phyloP scores from a whole-genome alignment of 2,797 vertebrate genomes.

The Chelidonichthys spinosus region DNA sequence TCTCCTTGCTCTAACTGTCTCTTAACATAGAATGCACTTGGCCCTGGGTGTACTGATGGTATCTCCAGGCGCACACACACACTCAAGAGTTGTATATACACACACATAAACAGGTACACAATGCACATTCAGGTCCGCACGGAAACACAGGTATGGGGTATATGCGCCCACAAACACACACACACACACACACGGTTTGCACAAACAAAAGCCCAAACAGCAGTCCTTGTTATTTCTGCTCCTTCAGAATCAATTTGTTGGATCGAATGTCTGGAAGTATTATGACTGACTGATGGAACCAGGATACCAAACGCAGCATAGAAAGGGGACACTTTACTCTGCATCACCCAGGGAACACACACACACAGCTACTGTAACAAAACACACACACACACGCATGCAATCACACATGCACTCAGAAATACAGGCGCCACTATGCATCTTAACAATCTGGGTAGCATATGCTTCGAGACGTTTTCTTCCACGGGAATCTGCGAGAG shows the following conservation, averaged over 20 bases:
- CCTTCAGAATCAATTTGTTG: constrained; percentile 79
- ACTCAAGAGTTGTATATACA: constrained; percentile 55
- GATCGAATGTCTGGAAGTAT: constrained; percentile 80
- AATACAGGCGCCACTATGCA: constrained; percentile 61
- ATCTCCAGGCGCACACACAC: constrained; percentile 46
- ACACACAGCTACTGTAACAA: constrained; percentile 44
- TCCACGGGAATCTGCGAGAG: constrained; percentile 47
- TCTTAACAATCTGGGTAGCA: constrained; percentile 63
- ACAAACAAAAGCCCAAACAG: constrained; percentile 57
- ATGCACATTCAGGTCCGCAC: constrained; percentile 39
- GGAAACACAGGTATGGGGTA: constrained; percentile 44
- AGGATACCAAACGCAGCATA: constrained; percentile 66
- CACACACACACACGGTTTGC: constrained; percentile 52
- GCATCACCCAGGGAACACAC: constrained; percentile 56
- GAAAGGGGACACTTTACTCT: constrained; percentile 52
- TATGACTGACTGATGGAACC: constrained; percentile 77
- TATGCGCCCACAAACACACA: constrained; percentile 39
- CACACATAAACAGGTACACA: constrained; percentile 34
- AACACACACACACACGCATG: constrained; percentile 22
- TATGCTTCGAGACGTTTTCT: constrained; percentile 52
- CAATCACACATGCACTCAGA: constrained; percentile 37
- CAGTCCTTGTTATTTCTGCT: constrained; percentile 70
- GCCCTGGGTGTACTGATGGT: constrained; percentile 51
- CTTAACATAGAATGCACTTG: constrained; percentile 51
- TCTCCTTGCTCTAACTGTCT: constrained; percentile 50